Evolutionary conservation across 2,113 vertebrate genomes (phyloP).

Genomic region (Saccopteryx leptura): DNA sequence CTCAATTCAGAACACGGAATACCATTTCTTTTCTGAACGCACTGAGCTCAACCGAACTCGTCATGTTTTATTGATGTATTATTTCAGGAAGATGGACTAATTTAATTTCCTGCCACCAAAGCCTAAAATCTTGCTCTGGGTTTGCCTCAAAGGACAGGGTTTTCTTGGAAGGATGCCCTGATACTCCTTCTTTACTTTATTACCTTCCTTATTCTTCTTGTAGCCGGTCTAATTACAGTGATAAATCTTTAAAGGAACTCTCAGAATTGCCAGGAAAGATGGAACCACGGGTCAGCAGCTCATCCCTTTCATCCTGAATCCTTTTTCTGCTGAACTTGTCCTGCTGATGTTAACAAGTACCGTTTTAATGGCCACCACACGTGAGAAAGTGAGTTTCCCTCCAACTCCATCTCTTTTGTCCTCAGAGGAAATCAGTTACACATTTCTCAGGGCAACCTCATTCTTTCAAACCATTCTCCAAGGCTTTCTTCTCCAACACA

Average conservation of each 20-base stretch:
- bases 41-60: background rate
- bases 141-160: constrained; percentile 44
- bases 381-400: background rate
- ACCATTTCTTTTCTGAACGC: constrained; percentile 65
- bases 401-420: background rate
- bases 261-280: constrained; percentile 43
- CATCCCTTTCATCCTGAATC: background rate
- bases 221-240: constrained; percentile 60
- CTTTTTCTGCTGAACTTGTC: constrained; percentile 2
- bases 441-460: background rate
- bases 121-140: constrained; percentile 48
- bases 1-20: constrained; percentile 47
- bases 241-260: constrained; percentile 67
- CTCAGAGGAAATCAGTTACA: background rate
- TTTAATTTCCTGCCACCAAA: constrained; percentile 63
- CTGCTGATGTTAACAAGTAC: background rate
- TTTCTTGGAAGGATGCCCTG: constrained; percentile 62
- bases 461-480: background rate
- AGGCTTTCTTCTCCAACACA: background rate
- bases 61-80: constrained; percentile 16
- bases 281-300: constrained; percentile 56
- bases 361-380: background rate
- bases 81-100: constrained; percentile 71
- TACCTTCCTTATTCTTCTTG: constrained; percentile 53
- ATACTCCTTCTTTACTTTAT: constrained; percentile 20